Evolutionary conservation across 2,797 vertebrate species (phyloP).

Genomic region (Ispidina picta): DNA sequence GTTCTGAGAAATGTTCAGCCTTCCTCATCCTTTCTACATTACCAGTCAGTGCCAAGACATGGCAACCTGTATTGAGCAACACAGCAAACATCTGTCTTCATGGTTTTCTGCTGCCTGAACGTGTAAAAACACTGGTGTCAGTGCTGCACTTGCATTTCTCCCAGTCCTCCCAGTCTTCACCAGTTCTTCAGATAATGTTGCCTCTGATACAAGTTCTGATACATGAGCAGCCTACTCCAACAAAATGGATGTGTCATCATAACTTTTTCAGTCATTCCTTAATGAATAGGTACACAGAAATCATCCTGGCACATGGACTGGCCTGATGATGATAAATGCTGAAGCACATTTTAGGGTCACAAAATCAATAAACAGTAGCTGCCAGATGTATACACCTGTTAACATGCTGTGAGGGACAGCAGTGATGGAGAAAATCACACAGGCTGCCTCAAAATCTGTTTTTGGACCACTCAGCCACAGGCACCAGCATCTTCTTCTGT

Average conservation of each 20-base stretch:
- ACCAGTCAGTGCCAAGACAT: neutral
- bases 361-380: neutral
- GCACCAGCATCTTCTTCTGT: accelerated
- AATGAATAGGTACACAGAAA: neutral
- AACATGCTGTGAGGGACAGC: neutral
- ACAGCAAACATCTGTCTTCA: neutral
- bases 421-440: neutral
- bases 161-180: neutral
- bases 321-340: accelerated
- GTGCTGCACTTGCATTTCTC: neutral
- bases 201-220: neutral
- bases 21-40: neutral
- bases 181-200: neutral
- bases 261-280: neutral
- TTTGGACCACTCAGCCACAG: neutral
- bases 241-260: neutral
- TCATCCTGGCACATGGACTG: neutral
- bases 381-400: neutral
- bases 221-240: neutral
- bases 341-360: neutral
- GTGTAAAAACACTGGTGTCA: neutral
- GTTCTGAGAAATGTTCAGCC: neutral
- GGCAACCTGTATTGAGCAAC: neutral
- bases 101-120: neutral
- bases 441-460: neutral